Conservation (phyloP, 2,888 invertebrate species). For the Dusona sp. region DNA sequence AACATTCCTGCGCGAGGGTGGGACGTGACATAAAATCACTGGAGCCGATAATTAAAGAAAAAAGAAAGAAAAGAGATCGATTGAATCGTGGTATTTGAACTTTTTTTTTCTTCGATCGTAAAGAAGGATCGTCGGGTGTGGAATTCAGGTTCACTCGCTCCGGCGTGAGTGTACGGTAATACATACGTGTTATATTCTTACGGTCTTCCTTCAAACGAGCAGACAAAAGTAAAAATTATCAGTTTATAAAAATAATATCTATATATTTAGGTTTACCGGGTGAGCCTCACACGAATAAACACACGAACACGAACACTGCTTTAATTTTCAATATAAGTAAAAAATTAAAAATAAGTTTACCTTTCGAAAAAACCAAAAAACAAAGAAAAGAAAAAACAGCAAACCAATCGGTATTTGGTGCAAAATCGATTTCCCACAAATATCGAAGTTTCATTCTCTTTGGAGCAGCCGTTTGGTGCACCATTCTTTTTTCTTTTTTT, state of each 20-base stretch:
- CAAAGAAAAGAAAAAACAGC: not conserved
- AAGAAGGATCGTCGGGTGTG: constrained; percentile 51
- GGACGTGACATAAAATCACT: constrained; percentile 27
- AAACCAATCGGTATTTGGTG: not conserved
- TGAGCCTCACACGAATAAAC: constrained; percentile 7
- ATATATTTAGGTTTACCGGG: constrained; percentile 55
- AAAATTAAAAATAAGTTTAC: not conserved
- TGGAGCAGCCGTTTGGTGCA: not conserved
- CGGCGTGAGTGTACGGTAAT: constrained; percentile 72
- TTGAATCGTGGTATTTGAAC: constrained; percentile 1
- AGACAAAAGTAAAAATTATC: constrained; percentile 31
- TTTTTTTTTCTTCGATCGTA: constrained; percentile 22
- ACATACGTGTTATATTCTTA: constrained; percentile 76
- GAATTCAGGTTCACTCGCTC: constrained; percentile 60
- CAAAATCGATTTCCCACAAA: not conserved
- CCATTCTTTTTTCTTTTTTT: constrained; percentile 1
- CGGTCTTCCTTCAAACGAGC: constrained; percentile 80
- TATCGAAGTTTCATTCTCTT: constrained; percentile 4
- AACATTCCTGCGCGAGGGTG: constrained; percentile 79
- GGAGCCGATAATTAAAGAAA: not conserved
- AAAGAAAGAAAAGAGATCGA: not conserved
- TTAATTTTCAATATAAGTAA: constrained; percentile 8
- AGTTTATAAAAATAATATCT: constrained; percentile 20
- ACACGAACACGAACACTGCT: constrained; percentile 20
- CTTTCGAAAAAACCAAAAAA: too few species aligned